phyloP scores from a whole-genome alignment of 2,797 vertebrate species.

The Xenopus petersii region DNA sequence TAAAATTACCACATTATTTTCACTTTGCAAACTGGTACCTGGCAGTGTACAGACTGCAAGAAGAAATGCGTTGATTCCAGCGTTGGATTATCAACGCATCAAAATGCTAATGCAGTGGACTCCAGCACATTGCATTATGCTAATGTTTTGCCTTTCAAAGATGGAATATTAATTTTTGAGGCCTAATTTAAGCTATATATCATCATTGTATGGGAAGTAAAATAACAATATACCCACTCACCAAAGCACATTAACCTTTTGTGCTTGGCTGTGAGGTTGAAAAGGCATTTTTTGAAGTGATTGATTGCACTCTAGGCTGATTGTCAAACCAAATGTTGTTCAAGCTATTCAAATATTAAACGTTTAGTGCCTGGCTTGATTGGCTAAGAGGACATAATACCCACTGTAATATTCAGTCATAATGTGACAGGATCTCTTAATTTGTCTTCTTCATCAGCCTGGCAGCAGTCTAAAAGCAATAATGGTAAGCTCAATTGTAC shows the following conservation, averaged over 20 bases:
- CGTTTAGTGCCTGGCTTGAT: background rate
- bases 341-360: constrained; percentile 3
- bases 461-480: background rate
- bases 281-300: constrained; percentile 1
- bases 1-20: constrained; percentile 19
- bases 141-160: constrained; percentile 54
- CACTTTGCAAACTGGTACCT: constrained; percentile 35
- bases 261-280: constrained; percentile 28
- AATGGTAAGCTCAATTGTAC: background rate
- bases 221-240: constrained; percentile 53
- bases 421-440: constrained; percentile 2
- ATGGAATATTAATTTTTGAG: constrained; percentile 51
- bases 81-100: constrained; percentile 51
- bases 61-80: background rate
- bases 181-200: constrained; percentile 57
- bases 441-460: background rate
- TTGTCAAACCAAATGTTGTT: constrained; percentile 35
- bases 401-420: constrained; percentile 1
- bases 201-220: constrained; percentile 50
- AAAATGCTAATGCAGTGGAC: constrained; percentile 50
- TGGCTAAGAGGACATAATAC: constrained; percentile 9
- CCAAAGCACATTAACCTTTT: constrained; percentile 55
- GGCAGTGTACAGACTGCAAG: background rate
- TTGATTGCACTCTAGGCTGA: background rate
- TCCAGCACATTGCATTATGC: constrained; percentile 54